Evolutionary conservation across 2,888 invertebrate genomes (phyloP).

Genomic region (Encarsia formosa): DNA sequence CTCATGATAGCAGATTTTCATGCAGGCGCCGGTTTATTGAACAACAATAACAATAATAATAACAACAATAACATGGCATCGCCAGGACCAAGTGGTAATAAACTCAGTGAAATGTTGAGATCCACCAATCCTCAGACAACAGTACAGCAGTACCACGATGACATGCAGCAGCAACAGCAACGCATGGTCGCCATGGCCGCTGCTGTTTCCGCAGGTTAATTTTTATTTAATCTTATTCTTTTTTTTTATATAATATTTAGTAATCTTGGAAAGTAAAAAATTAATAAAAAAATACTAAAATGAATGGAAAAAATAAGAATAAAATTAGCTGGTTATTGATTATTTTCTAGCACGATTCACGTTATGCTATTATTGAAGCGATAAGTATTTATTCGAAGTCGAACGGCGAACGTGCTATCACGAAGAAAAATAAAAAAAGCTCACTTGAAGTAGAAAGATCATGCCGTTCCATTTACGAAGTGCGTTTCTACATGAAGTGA

Average conservation of each 20-base stretch:
- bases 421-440: constrained; percentile 17
- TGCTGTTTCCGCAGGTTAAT: constrained; percentile 48
- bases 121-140: constrained; percentile 47
- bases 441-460: constrained; percentile 24
- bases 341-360: too few relatives aligned
- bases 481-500: constrained; percentile 10
- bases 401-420: constrained; percentile 9
- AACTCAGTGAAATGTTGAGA: constrained; percentile 49
- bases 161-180: constrained; percentile 64
- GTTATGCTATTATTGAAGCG: constrained; percentile 10
- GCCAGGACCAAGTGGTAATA: constrained; percentile 49
- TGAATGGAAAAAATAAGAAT: too few relatives aligned
- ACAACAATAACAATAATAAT: constrained; percentile 68
- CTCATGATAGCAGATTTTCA: constrained; percentile 54
- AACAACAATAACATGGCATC: constrained; percentile 57
- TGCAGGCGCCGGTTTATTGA: constrained; percentile 62
- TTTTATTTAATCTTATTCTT: neutral
- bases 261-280: too few relatives aligned
- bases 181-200: constrained; percentile 51
- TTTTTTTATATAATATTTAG: neutral
- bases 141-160: constrained; percentile 50
- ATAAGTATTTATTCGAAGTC: constrained; percentile 19
- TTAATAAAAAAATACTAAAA: neutral
- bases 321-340: too few relatives aligned
- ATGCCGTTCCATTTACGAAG: constrained; percentile 35